Base-by-base conservation (phyloP, 2,113 vertebrate genomes). In the Gymnocephalus cernua region DNA sequence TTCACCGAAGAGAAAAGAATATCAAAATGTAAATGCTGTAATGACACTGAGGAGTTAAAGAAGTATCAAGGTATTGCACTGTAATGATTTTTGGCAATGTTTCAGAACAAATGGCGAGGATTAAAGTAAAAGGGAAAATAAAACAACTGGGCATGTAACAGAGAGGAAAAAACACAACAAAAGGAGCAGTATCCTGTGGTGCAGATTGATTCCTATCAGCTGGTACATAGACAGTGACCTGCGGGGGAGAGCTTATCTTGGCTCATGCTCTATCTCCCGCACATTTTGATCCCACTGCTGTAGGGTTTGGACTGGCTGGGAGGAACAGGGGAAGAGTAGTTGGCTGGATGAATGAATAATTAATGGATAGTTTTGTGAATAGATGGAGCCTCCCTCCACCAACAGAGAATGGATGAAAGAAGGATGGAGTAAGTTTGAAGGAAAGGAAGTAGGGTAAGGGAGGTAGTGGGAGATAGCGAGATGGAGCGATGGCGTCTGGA, bases 151-250 rank as follows among this genome's bases (percentile, higher is more conserved):
- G 69, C 45, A 84, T 87, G 77, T 88, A 86, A 88, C 79, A 63
- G 74, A 69, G 68, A 72, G 66, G 56, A 45, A 57, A 38, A 80
- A 88, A 82, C 85, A 86, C 80, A 90, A 91, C 84, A 90, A 91
- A 91, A 86, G 85, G 71, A 90, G 74, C 77, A 71, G 90, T 81
- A 79, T 89, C 91, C 89, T 23, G 77, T 56, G 83, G 91, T 91
- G 87, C 80, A 86, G 86, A 91, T 88, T 92, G 92, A 94, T 94
- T 90, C 84, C 77, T 92, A 93, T 94, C 93, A 91, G 88, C 80
- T 88, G 87, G 70, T 90, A 92, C 90, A 93, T 86, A 85, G 90
- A 93, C 93, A 84, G 87, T 92, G 88, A 91, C 90, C 93, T 83
- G 88, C 83, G 54, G 66, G 92, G 83, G 77, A 70, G 78, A 86